Percentiles rank a stretch among this genome's conserved stretches.
Evolutionary conservation across 1,140 invertebrate genomes (phyloP).

Genomic region (Atta cephalotes): DNA sequence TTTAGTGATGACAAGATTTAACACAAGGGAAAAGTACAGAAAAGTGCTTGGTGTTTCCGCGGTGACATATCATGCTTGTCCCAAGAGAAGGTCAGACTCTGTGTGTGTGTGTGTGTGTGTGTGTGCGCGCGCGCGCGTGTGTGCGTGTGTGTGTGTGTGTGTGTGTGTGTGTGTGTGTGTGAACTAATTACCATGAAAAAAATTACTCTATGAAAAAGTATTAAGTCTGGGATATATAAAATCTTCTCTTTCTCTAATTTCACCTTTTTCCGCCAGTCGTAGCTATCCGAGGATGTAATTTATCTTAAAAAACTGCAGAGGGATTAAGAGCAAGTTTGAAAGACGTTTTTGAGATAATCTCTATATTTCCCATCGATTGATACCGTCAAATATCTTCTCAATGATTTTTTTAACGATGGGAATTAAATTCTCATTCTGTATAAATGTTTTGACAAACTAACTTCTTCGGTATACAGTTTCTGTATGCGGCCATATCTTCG

Average conservation of each 20-base stretch:
- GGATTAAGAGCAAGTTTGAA: constrained; percentile 32
- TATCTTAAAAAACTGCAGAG: constrained; percentile 31
- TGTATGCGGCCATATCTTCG: neutral
- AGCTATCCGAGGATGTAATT: constrained; percentile 18
- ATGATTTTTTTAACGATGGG: neutral
- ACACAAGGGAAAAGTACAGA: constrained; percentile 5
- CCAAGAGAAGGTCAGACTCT: neutral
- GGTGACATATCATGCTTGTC: constrained; percentile 25
- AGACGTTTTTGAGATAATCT: neutral
- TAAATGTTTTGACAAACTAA: neutral
- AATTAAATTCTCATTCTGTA: constrained; percentile 9
- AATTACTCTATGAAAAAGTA: constrained; percentile 49
- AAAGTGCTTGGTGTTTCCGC: neutral
- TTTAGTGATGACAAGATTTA: constrained; percentile 42
- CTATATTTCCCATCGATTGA: neutral
- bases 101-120: too few species aligned
- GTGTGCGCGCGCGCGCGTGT: too few species aligned
- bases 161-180: too few species aligned
- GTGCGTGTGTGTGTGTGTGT: too few species aligned
- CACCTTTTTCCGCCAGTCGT: constrained; percentile 24
- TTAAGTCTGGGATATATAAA: constrained; percentile 49
- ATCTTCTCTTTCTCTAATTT: constrained; percentile 31
- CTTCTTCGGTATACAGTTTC: neutral
- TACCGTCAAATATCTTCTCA: constrained; percentile 13
- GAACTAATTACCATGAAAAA: constrained; percentile 52